These are phyloP conservation scores for cattle (Bos taurus) DNA, from an alignment of 2,113 vertebrate genomes.

Conservation along the genomic window DNA sequence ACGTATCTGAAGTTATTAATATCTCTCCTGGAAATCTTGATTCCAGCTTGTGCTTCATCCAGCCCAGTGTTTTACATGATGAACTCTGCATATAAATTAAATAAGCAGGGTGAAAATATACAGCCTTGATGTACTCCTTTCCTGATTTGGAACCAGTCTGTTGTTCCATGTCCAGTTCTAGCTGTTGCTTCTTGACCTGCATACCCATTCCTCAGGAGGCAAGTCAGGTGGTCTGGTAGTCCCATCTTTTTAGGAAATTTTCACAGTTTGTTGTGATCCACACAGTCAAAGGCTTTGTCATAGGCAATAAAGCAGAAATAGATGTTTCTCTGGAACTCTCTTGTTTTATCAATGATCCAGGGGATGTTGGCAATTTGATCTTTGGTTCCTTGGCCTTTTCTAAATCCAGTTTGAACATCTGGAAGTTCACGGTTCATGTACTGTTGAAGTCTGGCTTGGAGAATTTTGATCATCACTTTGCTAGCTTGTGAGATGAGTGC, in stretches of 20 bases:
- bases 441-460: not conserved
- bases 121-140: not conserved
- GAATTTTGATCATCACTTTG: not conserved
- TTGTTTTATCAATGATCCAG: not conserved
- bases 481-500: not conserved
- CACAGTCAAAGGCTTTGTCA: not conserved
- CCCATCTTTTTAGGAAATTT: not conserved
- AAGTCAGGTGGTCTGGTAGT: not conserved
- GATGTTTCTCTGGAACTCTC: not conserved
- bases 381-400: not conserved
- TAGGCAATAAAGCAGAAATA: not conserved
- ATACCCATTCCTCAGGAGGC: not conserved
- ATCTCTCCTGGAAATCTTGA: not conserved
- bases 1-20: not conserved
- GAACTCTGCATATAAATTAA: not conserved
- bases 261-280: not conserved
- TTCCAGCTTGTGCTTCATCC: not conserved
- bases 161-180: not conserved
- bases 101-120: not conserved
- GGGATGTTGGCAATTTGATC: not conserved
- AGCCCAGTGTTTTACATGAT: fast-evolving
- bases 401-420: not conserved
- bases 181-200: not conserved
- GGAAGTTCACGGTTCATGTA: not conserved
- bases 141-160: not conserved